Evolutionary conservation across 2,113 vertebrate species (phyloP).

Genomic region (Cheilinus undulatus): DNA sequence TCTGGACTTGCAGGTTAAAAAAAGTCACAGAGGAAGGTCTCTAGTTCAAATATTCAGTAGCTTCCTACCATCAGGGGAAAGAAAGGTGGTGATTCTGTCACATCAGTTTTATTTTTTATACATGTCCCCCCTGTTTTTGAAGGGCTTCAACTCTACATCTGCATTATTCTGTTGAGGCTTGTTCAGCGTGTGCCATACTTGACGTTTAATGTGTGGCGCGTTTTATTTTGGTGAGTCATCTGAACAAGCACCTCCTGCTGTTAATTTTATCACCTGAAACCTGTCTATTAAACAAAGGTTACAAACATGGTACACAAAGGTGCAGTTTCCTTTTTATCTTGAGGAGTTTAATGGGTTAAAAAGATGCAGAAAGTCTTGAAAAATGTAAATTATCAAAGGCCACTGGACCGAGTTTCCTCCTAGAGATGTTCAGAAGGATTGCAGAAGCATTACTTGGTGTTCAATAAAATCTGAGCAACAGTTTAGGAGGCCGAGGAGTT

Average conservation of each 20-base stretch:
- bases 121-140: conserved; percentile 52
- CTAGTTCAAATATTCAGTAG: conserved; percentile 32
- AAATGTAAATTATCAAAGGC: neutral
- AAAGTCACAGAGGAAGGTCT: conserved; percentile 32
- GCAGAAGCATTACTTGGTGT: neutral
- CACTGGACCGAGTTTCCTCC: neutral
- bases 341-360: neutral
- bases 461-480: neutral
- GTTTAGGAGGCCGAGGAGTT: conserved; percentile 38
- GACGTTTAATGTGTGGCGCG: conserved; percentile 17
- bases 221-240: conserved; percentile 9
- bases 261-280: conserved; percentile 37
- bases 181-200: conserved; percentile 30
- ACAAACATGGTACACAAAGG: conserved; percentile 19
- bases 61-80: conserved; percentile 35
- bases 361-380: neutral
- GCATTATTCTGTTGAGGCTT: conserved; percentile 55
- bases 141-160: conserved; percentile 70
- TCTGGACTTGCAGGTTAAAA: conserved; percentile 7
- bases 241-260: conserved; percentile 30
- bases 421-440: neutral
- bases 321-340: conserved; percentile 28
- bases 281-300: conserved; percentile 52
- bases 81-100: conserved; percentile 24
- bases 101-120: conserved; percentile 19